Evolutionary conservation across 30 jellyfish, hydroid and myxozoan species (phyloP), one percentile per base, ranked within the genome.

Genomic region (Chrysaora quinquecirrha): DNA sequence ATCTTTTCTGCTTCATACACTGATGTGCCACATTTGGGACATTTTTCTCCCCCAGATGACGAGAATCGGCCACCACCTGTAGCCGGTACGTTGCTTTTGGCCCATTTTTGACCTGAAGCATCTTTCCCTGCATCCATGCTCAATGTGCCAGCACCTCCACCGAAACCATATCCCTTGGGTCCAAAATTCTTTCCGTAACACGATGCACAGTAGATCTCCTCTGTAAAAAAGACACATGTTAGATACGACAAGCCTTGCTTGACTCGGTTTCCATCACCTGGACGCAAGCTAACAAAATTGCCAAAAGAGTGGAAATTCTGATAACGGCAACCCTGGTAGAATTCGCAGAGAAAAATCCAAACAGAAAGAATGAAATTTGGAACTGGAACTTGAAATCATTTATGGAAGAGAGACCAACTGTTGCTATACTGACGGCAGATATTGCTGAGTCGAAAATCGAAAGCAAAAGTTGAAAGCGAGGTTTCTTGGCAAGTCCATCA

Each of bases 161-260:
- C 99, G 61, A 20, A 94, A n/a, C 99, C 99, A 48, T 87, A 94
- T 21, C 99, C 99, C 74, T 87, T 94, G 28, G 99, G 99, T 19
- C 99, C 99, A 38, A 68, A 83, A 32, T 62, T 18, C 72, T 84
- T 87, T 28, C 99, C 99, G 76, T 94, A 88, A 88, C 99, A 94
- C 0, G 95, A 28, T 21, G 89, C 93, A 78, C 99, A 94, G 78
- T 78, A 94, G 38, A 94, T 87, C 48, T 94, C 97, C 64, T 56
- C 89, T 71, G 62, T 65, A 54, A 61, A 28, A 56, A 71, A 68
- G 9, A 43, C 16, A 6, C 16, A 6, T 43, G 16, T 6, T 16
- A 43, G 9, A 43, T 43, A 43, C 58, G 58, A 16, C 58, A 43
- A 6, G 16, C 58, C 9, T 43, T 43, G 9, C 58, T 43, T 43